Conservation (phyloP, 2,113 vertebrate species). For the Scolopax mira region DNA sequence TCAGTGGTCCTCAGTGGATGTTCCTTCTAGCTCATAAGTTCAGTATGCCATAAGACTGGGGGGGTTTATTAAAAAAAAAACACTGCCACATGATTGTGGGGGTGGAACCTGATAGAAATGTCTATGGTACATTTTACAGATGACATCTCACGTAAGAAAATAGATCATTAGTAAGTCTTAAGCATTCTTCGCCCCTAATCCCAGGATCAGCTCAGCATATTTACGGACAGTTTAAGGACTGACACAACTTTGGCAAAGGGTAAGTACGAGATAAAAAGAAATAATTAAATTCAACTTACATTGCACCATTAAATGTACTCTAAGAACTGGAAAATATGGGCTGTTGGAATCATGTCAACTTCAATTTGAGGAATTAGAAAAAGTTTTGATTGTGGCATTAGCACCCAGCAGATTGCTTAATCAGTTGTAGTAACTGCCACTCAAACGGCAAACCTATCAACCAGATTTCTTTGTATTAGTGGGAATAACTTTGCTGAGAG, state of each 20-base stretch:
- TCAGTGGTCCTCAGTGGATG: neutral
- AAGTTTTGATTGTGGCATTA: neutral
- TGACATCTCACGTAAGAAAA: neutral
- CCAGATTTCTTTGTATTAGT: neutral
- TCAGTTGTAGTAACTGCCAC: neutral
- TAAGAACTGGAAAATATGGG: neutral
- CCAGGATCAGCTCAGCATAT: neutral
- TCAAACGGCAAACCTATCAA: neutral
- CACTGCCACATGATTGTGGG: neutral
- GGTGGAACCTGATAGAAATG: neutral
- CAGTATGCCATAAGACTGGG: neutral
- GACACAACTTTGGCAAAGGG: neutral
- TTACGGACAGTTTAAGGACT: neutral
- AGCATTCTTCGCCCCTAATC: neutral
- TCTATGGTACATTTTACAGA: neutral
- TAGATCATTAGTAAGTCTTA: neutral
- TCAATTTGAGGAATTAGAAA: neutral
- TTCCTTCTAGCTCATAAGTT: neutral
- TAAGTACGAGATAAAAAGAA: neutral
- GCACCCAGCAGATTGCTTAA: neutral
- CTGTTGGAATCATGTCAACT: neutral
- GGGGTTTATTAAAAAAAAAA: neutral
- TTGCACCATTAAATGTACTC: neutral
- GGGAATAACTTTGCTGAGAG: neutral
- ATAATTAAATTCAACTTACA: neutral